Evolutionary conservation across 2,888 invertebrate species (phyloP).

Genomic region (Lithophane socia): DNA sequence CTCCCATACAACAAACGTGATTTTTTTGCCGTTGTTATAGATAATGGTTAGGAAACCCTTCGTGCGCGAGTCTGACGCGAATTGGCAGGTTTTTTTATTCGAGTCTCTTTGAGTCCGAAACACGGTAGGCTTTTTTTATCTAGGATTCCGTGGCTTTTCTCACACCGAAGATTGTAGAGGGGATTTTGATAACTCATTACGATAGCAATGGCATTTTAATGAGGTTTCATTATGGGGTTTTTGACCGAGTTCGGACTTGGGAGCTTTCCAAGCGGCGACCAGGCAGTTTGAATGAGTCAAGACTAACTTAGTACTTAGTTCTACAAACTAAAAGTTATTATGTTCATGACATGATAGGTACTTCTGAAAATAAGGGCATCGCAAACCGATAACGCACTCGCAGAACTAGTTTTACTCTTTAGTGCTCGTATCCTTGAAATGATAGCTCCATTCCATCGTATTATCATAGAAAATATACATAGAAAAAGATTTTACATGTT

Average conservation of each 20-base stretch:
- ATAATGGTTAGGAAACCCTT: too few species aligned
- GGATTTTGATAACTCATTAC: background rate
- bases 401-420: background rate
- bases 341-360: background rate
- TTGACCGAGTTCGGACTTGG: conserved; percentile 17
- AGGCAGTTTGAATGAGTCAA: conserved; percentile 4
- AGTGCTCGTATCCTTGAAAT: background rate
- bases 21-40: too few species aligned
- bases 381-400: background rate
- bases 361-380: background rate
- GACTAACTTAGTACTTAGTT: background rate
- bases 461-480: too few species aligned
- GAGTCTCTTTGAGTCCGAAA: background rate
- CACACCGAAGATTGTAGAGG: background rate
- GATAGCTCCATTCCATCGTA: too few species aligned
- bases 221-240: conserved; percentile 1
- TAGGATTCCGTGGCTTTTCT: background rate
- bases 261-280: conserved; percentile 11
- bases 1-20: too few species aligned
- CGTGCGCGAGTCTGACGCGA: too few species aligned
- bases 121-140: background rate
- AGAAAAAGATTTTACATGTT: too few species aligned
- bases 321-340: too few species aligned
- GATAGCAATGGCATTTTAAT: conserved; percentile 26
- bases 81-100: too few species aligned